Percentiles rank a stretch among this genome's conserved stretches.
phyloP scores from a whole-genome alignment of 2,797 vertebrate genomes.

The Taeniopygia guttata region DNA sequence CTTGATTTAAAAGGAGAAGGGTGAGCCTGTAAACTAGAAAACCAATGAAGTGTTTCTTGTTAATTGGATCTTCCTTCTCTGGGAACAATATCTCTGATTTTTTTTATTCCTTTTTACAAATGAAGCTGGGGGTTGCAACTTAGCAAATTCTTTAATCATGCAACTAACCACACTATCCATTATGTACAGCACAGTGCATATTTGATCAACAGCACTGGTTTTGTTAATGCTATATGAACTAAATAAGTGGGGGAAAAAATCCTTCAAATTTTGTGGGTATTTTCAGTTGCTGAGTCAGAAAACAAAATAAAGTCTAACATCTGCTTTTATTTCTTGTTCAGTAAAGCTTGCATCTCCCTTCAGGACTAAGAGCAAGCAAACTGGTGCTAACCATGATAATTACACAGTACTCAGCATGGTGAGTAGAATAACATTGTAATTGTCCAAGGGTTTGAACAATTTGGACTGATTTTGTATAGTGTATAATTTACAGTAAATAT shows the following conservation, averaged over 20 bases:
- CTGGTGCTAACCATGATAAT: conserved; percentile 71
- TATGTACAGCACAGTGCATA: background rate
- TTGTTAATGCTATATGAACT: conserved; percentile 27
- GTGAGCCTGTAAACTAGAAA: background rate
- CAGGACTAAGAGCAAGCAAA: conserved; percentile 47
- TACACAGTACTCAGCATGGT: conserved; percentile 61
- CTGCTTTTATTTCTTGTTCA: conserved; percentile 68
- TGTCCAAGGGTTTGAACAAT: conserved; percentile 76
- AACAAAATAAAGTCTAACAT: conserved; percentile 65
- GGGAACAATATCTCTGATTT: background rate
- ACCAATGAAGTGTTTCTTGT: background rate
- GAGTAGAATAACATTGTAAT: conserved; percentile 71
- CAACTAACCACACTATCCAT: conserved; percentile 10
- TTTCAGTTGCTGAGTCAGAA: conserved; percentile 70
- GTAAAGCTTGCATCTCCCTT: conserved; percentile 57
- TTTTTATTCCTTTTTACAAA: background rate
- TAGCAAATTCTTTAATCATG: conserved; percentile 35
- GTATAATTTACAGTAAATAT: conserved; percentile 74
- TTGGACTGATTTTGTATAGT: conserved; percentile 76
- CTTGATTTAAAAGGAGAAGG: background rate
- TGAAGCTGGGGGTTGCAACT: background rate
- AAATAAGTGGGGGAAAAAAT: conserved; percentile 5
- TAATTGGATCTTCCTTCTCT: background rate
- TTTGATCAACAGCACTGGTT: conserved; percentile 33
- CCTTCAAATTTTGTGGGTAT: conserved; percentile 38